phyloP scores from a whole-genome alignment of 2,797 vertebrate genomes.

The Manis javanica region DNA sequence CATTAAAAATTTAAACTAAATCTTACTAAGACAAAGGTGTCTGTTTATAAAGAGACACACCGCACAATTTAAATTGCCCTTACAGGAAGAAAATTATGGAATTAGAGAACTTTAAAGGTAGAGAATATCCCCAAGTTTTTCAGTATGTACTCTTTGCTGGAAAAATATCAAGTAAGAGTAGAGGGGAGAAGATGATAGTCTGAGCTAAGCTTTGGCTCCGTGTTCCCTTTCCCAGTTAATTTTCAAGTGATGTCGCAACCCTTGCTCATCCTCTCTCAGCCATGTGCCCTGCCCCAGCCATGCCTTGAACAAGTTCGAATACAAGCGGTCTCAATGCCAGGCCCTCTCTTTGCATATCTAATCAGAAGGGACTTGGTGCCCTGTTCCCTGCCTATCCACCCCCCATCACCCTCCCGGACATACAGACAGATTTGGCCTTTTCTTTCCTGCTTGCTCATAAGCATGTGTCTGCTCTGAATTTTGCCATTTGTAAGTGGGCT shows the following conservation, averaged over 20 bases:
- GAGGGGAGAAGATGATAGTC: neutral
- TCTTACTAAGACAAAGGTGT: neutral
- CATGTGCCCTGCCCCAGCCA: neutral
- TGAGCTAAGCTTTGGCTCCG: neutral
- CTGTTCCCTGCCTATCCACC: too few relatives aligned
- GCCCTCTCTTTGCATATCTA: neutral
- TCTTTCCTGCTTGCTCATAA: neutral
- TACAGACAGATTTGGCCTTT: neutral
- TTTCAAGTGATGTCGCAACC: neutral
- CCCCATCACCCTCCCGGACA: fast-evolving
- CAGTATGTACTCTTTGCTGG: neutral
- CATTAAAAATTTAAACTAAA: neutral
- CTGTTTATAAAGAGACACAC: neutral
- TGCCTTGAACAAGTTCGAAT: neutral
- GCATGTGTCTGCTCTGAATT: neutral
- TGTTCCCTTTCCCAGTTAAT: neutral
- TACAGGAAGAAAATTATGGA: neutral
- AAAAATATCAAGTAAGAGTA: neutral
- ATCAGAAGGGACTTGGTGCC: neutral
- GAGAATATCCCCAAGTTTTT: neutral
- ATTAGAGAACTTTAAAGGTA: neutral
- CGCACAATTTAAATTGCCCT: neutral
- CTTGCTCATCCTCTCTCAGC: neutral
- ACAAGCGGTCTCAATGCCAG: neutral
- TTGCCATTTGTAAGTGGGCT: neutral